A percentile compares a stretch with the other conserved stretches of the same genome.
Conservation (phyloP, 2,113 vertebrate species). For the Oophaga pumilio region DNA sequence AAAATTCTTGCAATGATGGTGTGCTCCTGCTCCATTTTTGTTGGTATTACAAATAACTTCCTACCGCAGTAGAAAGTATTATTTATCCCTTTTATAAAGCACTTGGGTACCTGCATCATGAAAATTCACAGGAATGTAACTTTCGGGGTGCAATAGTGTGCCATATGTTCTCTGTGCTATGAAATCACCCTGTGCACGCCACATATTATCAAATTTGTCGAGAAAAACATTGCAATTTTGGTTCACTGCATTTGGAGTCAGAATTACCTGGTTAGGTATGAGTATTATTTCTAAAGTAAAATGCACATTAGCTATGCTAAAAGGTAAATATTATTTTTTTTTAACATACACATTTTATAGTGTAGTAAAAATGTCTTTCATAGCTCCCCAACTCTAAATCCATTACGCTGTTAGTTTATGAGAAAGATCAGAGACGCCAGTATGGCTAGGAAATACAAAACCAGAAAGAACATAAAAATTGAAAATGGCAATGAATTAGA, state of each 20-base stretch:
- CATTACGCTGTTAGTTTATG: constrained; percentile 37
- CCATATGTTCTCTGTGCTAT: too few relatives aligned
- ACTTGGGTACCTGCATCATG: too few relatives aligned
- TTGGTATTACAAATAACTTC: too few relatives aligned
- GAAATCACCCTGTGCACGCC: too few relatives aligned
- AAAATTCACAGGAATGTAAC: too few relatives aligned
- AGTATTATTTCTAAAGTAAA: constrained; percentile 19
- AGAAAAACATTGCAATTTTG: not conserved
- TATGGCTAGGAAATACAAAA: constrained; percentile 30
- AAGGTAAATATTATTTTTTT: constrained; percentile 40
- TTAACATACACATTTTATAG: constrained; percentile 25
- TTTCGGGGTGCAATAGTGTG: too few relatives aligned
- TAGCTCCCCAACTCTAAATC: constrained; percentile 28
- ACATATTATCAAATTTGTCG: not conserved
- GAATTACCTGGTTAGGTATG: constrained; percentile 7
- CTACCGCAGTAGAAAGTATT: too few relatives aligned
- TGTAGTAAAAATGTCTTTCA: constrained; percentile 42
- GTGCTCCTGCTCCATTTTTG: too few relatives aligned
- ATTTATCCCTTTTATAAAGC: too few relatives aligned
- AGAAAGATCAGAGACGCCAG: constrained; percentile 43
- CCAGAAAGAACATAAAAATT: constrained; percentile 26
- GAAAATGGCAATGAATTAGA: constrained; percentile 4
- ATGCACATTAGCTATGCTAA: not conserved
- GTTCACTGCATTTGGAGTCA: not conserved
- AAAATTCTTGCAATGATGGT: too few relatives aligned